phyloP scores from a whole-genome alignment of 2,113 vertebrate species.

The Onychorhynchus coronatus region DNA sequence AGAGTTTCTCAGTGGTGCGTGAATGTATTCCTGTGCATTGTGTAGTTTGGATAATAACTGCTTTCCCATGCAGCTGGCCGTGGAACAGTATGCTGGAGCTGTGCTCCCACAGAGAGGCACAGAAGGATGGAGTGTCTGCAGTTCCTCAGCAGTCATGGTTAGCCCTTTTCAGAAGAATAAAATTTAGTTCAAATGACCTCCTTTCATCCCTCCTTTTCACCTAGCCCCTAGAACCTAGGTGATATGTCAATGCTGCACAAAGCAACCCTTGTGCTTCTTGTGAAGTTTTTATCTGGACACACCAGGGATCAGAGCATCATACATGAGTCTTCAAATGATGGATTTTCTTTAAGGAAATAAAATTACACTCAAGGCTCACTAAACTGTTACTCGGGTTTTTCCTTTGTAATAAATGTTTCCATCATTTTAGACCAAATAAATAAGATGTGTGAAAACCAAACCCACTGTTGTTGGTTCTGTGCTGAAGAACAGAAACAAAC shows the following conservation, averaged over 20 bases:
- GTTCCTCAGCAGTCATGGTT: neutral
- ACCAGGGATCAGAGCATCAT: neutral
- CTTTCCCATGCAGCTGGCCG: neutral
- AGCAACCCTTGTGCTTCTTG: neutral
- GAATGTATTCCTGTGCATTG: neutral
- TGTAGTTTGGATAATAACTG: neutral
- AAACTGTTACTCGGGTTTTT: neutral
- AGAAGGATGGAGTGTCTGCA: neutral
- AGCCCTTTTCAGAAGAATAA: neutral
- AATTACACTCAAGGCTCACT: neutral
- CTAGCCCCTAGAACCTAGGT: neutral
- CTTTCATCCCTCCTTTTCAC: neutral
- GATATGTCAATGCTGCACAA: neutral
- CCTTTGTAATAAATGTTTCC: neutral
- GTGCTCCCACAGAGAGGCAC: neutral
- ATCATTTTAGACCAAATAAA: neutral
- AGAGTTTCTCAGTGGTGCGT: neutral
- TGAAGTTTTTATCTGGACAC: neutral
- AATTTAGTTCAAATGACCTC: neutral
- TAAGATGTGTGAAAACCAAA: neutral
- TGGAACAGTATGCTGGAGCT: neutral
- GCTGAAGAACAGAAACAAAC: neutral
- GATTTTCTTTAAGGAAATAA: neutral
- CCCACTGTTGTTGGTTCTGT: neutral
- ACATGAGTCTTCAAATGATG: neutral